A percentile compares a stretch with the other conserved stretches of the same genome.
Evolutionary conservation across 2,888 invertebrate species (phyloP).

Genomic region (Ptycholaimellus sp.): DNA sequence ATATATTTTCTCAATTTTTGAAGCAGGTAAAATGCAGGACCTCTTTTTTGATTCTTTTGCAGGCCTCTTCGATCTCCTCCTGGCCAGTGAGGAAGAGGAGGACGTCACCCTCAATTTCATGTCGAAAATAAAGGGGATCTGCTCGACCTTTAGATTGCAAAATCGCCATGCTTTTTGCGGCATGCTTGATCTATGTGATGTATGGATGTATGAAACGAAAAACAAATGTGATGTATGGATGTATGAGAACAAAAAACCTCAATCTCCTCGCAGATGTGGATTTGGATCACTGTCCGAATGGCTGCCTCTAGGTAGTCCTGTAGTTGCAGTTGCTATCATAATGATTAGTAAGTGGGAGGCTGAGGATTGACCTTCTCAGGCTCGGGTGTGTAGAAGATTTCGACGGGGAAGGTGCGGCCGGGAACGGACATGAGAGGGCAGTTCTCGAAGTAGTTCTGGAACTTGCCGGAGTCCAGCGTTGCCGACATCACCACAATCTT

Average conservation of each 20-base stretch:
- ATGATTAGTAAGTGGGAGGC: no score
- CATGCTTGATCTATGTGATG: no score
- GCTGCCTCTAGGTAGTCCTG: conserved; percentile 92
- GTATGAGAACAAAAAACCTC: conserved; percentile 8
- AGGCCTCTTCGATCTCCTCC: conserved; percentile 93
- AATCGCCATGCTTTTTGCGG: no score
- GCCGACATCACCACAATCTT: conserved; percentile 98
- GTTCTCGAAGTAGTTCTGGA: conserved; percentile 87
- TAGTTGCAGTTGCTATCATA: no score
- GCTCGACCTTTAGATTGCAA: background rate
- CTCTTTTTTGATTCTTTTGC: conserved; percentile 82
- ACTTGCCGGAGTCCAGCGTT: conserved; percentile 93
- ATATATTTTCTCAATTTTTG: background rate
- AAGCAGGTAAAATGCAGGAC: conserved; percentile 59
- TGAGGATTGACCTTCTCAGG: no score
- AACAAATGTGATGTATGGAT: no score
- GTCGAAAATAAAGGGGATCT: background rate
- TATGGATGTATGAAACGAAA: no score
- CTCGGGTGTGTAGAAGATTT: conserved; percentile 96
- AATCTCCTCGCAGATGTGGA: conserved; percentile 50
- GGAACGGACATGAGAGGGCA: conserved; percentile 96
- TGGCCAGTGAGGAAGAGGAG: conserved; percentile 61
- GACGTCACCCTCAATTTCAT: conserved; percentile 48
- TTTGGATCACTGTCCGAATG: conserved; percentile 82
- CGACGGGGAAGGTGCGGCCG: conserved; percentile 76